phyloP scores from a whole-genome alignment of 2,888 invertebrate genomes.

The Geophilus truncorum region DNA sequence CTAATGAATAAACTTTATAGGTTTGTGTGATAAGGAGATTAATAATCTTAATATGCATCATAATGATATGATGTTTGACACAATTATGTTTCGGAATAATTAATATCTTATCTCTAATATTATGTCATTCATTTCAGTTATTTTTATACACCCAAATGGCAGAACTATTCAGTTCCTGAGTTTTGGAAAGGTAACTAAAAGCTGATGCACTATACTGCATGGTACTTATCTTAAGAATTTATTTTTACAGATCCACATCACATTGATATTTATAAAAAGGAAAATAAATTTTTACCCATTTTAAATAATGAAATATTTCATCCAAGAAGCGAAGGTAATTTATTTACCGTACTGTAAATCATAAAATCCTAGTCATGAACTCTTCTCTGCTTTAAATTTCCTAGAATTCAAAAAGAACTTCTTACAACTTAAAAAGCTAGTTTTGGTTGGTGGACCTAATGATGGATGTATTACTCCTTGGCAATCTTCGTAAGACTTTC shows the following conservation, averaged over 20 bases:
- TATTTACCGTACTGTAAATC: too few relatives aligned
- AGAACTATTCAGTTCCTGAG: background rate
- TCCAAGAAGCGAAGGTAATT: background rate
- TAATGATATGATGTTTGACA: too few relatives aligned
- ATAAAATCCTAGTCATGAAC: too few relatives aligned
- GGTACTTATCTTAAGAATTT: background rate
- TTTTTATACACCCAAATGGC: background rate
- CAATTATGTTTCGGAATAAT: too few relatives aligned
- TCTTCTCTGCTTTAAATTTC: too few relatives aligned
- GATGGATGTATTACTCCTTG: constrained; percentile 91
- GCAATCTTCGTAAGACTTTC: constrained; percentile 86
- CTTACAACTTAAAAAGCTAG: constrained; percentile 65
- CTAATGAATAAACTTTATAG: background rate
- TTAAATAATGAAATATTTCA: background rate
- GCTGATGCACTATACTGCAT: too few relatives aligned
- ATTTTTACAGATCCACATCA: background rate
- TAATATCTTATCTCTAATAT: too few relatives aligned
- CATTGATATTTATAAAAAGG: background rate
- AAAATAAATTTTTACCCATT: background rate
- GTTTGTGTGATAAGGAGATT: too few relatives aligned
- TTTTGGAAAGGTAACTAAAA: background rate
- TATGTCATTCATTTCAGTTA: background rate
- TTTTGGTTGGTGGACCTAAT: constrained; percentile 85
- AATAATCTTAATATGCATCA: too few relatives aligned
- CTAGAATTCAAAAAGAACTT: constrained; percentile 58